Conservation (phyloP, 2,888 invertebrate species). For the Leptarthrus brevirostris region DNA sequence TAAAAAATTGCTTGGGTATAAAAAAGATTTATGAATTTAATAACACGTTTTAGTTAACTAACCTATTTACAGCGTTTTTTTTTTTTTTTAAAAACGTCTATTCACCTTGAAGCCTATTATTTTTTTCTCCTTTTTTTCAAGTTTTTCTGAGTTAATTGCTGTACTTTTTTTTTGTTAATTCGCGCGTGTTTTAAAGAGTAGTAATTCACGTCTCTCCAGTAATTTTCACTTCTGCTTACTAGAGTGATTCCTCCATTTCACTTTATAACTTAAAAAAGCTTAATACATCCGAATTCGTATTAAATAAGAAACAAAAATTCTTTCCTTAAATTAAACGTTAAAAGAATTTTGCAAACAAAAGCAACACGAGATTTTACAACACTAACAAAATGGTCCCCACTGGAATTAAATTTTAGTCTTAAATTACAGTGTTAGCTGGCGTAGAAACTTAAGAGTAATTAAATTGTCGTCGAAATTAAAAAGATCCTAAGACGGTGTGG, state of each 20-base stretch:
- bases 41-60: slow-evolving; percentile 46
- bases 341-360: slow-evolving; percentile 17
- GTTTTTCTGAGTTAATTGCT: slow-evolving; percentile 18
- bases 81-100: slow-evolving; percentile 25
- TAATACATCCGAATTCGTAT: slow-evolving; percentile 23
- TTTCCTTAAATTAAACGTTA: slow-evolving; percentile 29
- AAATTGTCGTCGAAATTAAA: slow-evolving; percentile 12
- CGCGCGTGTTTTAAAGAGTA: slow-evolving; percentile 52
- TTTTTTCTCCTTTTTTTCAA: background rate
- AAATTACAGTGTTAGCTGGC: background rate
- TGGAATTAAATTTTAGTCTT: slow-evolving; percentile 23
- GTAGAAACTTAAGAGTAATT: background rate
- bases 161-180: slow-evolving; percentile 47
- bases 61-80: slow-evolving; percentile 46
- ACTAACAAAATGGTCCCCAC: slow-evolving; percentile 46
- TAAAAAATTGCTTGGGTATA: slow-evolving; percentile 2
- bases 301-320: slow-evolving; percentile 19
- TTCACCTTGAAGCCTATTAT: slow-evolving; percentile 8
- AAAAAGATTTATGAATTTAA: slow-evolving; percentile 41
- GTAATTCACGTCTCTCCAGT: too few species aligned
- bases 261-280: background rate
- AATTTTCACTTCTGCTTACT: background rate
- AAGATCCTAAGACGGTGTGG: background rate
- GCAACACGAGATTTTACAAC: background rate
- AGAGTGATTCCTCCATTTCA: background rate